phyloP scores from a whole-genome alignment of 2,113 vertebrate genomes.

The Campylomormyrus tamandua region DNA sequence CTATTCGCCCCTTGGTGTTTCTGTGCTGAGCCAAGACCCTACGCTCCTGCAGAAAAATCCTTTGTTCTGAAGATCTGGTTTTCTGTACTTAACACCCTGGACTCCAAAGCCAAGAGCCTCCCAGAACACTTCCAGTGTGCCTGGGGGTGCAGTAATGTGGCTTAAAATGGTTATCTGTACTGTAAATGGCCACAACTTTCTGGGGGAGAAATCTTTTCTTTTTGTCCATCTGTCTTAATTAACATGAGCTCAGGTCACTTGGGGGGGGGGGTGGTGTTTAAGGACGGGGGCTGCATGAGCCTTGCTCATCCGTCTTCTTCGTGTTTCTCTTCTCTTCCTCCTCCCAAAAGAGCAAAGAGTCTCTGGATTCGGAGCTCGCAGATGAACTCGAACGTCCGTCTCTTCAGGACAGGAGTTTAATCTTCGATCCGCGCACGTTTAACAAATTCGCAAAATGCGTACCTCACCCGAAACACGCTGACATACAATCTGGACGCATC shows the following conservation, averaged over 20 bases:
- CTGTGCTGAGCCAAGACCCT: background rate
- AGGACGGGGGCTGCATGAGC: too few species aligned
- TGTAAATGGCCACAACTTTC: constrained; percentile 48
- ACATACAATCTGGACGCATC: background rate
- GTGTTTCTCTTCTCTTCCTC: background rate
- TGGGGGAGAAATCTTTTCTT: constrained; percentile 37
- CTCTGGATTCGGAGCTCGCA: background rate
- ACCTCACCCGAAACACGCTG: background rate
- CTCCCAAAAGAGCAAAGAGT: background rate
- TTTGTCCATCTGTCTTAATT: constrained; percentile 24
- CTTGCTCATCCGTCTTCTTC: background rate
- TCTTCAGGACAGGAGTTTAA: background rate
- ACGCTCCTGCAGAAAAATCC: background rate
- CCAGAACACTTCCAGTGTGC: constrained; percentile 28
- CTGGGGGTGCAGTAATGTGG: constrained; percentile 30
- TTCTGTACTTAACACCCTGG: background rate
- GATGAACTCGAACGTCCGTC: background rate
- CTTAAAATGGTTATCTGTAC: constrained; percentile 48
- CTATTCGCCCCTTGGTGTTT: background rate
- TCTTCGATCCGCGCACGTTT: background rate
- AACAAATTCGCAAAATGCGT: background rate
- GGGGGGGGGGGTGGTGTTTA: background rate
- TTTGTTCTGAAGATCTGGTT: background rate
- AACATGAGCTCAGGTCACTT: constrained; percentile 29
- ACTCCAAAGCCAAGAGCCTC: background rate